Conservation (phyloP, 1,140 invertebrate species). For the Drosophila busckii region DNA sequence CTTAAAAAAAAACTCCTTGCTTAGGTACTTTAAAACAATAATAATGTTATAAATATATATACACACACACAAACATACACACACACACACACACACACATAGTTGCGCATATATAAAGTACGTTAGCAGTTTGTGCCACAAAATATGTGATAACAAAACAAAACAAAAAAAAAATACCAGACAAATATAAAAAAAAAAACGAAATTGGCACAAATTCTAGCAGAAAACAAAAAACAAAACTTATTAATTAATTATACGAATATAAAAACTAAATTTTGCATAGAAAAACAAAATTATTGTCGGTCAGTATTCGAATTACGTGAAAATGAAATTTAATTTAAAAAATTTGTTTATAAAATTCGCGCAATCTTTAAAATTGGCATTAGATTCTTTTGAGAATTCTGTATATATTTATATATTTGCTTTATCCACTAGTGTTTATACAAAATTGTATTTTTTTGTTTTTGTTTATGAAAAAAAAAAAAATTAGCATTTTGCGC, state of each 20-base stretch:
- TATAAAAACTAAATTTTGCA: conserved; percentile 31
- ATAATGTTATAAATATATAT: conserved; percentile 3
- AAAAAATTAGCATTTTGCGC: conserved; percentile 37
- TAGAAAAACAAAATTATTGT: conserved; percentile 55
- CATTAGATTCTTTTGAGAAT: conserved; percentile 25
- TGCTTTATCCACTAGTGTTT: no score
- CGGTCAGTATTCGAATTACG: conserved; percentile 72
- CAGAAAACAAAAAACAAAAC: conserved; percentile 32
- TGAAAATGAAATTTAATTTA: conserved; percentile 51
- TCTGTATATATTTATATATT: conserved; percentile 21
- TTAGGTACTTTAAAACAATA: conserved; percentile 32
- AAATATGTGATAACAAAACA: conserved; percentile 58
- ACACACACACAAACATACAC: conserved; percentile 10
- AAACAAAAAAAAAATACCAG: conserved; percentile 40
- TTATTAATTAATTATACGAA: conserved; percentile 44
- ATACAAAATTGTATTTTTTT: not conserved
- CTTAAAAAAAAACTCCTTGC: conserved; percentile 33
- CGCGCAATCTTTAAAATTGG: conserved; percentile 37
- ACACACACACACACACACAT: conserved; percentile 21
- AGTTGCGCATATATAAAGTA: conserved; percentile 29
- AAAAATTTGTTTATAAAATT: conserved; percentile 28
- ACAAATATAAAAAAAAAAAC: conserved; percentile 13
- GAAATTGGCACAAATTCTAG: conserved; percentile 43
- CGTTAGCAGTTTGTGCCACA: conserved; percentile 47
- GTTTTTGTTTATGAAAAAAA: not conserved